phyloP scores from a whole-genome alignment of 2,797 vertebrate genomes.

The Helostoma temminkii region DNA sequence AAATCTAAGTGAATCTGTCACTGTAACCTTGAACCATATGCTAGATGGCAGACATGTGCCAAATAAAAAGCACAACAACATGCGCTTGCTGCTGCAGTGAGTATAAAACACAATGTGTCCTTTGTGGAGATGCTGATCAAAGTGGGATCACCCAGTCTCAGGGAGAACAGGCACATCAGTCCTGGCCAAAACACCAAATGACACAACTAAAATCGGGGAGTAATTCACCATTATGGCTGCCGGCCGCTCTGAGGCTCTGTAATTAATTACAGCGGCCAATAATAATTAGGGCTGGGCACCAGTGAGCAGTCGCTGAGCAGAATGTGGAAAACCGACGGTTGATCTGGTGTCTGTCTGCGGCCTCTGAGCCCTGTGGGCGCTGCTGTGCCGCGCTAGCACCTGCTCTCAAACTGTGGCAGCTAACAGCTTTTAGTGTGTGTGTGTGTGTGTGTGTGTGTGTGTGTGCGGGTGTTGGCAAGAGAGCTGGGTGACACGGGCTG shows the following conservation, averaged over 20 bases:
- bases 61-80: constrained; percentile 11
- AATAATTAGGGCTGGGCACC: constrained; percentile 70
- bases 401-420: constrained; percentile 63
- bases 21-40: constrained; percentile 47
- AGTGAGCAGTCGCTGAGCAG: constrained; percentile 34
- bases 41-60: constrained; percentile 11
- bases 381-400: constrained; percentile 67
- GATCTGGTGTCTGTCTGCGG: constrained; percentile 53
- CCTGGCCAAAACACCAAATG: constrained; percentile 26
- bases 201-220: constrained; percentile 38
- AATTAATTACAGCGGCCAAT: constrained; percentile 78
- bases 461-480: constrained; percentile 37
- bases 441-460: constrained; percentile 24
- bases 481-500: constrained; percentile 56
- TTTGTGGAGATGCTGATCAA: neutral
- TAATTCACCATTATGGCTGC: constrained; percentile 58
- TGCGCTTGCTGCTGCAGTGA: neutral
- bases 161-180: neutral
- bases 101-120: neutral
- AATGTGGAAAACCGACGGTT: constrained; percentile 59
- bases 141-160: neutral
- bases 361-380: constrained; percentile 51
- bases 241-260: constrained; percentile 48
- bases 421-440: constrained; percentile 55
- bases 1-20: constrained; percentile 33